Evolutionary conservation across 35 echinoderm and acorn worm genomes (phyloP), one percentile per base, ranked within the genome.

Genomic region (Diadema setosum): DNA sequence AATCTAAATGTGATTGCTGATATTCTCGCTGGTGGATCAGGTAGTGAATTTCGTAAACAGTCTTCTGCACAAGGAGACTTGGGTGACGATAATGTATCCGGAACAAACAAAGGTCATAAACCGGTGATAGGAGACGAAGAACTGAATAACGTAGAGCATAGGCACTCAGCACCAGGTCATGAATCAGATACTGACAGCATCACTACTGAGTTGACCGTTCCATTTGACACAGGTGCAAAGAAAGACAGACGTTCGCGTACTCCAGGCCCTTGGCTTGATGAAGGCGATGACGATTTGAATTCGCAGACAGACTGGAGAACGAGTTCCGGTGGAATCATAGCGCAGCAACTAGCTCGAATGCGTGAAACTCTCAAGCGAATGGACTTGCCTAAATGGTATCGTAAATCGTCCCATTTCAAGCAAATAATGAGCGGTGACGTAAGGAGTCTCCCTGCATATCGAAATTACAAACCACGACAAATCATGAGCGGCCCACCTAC

Each of bases 381-480:
- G 46, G 87, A 86, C 26, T 48, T 96, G 39, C 94, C 94, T 12
- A 67, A 84, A 18, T 96, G 94, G 94, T 96, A 92, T 84, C 83
- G 85, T 46, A 84, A 92, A 40, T 96, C 94, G 20, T 45, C 45
- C 27, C 89, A 96, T 36, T 91, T 92, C 52, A 80, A 88, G 23
- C 84, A 84, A 15, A 80, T 92, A 20, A 58, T 88, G 61, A 86
- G 43, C 16, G 89, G 84, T 7, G 85, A 92, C 60, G 41, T 88
- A n/a, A 32, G 81, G 32, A 84, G 76, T 41, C 43, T 60, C 24
- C 41, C 82, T 2, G 43, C 80, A 0, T 81, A 90, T 34, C 61
- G 61, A 30, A 64, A 42, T 32, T 70, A 81, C 44, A 81, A 83
- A 29, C 88, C 88, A 27, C 81, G 88, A 18, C 56, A 59, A 32